Conservation (phyloP, 2,888 invertebrate species). For the Erynnis tages region DNA sequence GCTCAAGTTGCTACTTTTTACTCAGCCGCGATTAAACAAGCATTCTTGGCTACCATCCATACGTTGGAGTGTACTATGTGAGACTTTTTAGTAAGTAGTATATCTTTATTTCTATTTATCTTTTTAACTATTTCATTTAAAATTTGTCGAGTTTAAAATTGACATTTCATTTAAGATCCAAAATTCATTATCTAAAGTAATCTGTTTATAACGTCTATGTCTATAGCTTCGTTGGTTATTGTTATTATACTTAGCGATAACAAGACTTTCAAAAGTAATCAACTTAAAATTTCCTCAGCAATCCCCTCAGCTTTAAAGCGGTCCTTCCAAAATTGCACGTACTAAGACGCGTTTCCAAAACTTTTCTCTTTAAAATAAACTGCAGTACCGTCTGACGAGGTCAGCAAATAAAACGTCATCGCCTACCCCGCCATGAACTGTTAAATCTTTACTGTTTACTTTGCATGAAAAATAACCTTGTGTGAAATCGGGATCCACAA, state of each 20-base stretch:
- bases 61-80: background rate
- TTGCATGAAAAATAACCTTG: conserved; percentile 26
- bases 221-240: too few relatives aligned
- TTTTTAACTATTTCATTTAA: too few relatives aligned
- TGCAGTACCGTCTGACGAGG: background rate
- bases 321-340: background rate
- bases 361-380: background rate
- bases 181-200: too few relatives aligned
- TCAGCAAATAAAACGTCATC: conserved; percentile 1
- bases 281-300: too few relatives aligned
- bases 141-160: too few relatives aligned
- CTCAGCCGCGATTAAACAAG: conserved; percentile 8
- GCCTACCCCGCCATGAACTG: conserved; percentile 1
- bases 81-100: background rate
- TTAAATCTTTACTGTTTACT: conserved; percentile 17
- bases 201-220: too few relatives aligned
- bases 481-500: conserved; percentile 15
- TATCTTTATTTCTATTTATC: too few relatives aligned
- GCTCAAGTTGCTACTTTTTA: conserved; percentile 9
- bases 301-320: too few relatives aligned
- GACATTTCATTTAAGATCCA: too few relatives aligned
- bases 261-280: too few relatives aligned
- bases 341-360: background rate
- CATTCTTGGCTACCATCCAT: background rate
- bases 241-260: too few relatives aligned